These are phyloP conservation scores for Suricata suricatta DNA, from an alignment of 2,113 vertebrate genomes.

Conservation along the genomic window DNA sequence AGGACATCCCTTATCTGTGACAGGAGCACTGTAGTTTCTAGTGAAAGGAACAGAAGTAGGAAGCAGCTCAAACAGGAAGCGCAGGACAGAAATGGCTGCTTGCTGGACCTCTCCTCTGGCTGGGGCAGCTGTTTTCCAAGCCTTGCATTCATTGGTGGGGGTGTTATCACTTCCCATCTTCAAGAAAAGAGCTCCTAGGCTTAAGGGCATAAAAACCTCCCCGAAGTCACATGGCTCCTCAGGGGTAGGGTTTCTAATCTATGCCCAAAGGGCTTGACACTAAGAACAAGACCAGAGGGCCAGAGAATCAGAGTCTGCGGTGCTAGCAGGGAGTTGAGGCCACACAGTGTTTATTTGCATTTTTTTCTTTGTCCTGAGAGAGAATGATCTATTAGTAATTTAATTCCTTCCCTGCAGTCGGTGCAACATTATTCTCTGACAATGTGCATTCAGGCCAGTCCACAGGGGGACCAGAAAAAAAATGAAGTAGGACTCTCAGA, in stretches of 20 bases:
- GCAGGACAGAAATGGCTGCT: neutral
- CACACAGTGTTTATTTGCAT: neutral
- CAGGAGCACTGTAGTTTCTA: neutral
- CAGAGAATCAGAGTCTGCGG: neutral
- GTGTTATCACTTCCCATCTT: neutral
- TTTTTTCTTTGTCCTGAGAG: neutral
- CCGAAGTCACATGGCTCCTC: neutral
- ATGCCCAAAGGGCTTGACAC: neutral
- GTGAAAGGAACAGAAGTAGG: neutral
- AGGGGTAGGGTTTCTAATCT: neutral
- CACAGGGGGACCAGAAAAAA: constrained; percentile 30
- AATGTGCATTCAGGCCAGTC: constrained; percentile 49
- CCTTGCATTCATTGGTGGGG: neutral
- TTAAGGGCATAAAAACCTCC: neutral
- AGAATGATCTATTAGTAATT: constrained; percentile 9
- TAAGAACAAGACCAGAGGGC: neutral
- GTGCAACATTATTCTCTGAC: neutral
- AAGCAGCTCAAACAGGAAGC: neutral
- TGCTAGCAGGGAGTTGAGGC: neutral
- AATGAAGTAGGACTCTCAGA: constrained; percentile 61
- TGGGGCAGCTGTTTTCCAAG: neutral
- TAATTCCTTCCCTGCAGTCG: constrained; percentile 24
- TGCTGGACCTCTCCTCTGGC: neutral
- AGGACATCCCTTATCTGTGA: neutral
- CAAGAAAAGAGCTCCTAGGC: neutral